Evolutionary conservation across 2,797 vertebrate genomes (phyloP), one percentile per base, ranked within the genome.

Genomic region (Rhabdomys pumilio): DNA sequence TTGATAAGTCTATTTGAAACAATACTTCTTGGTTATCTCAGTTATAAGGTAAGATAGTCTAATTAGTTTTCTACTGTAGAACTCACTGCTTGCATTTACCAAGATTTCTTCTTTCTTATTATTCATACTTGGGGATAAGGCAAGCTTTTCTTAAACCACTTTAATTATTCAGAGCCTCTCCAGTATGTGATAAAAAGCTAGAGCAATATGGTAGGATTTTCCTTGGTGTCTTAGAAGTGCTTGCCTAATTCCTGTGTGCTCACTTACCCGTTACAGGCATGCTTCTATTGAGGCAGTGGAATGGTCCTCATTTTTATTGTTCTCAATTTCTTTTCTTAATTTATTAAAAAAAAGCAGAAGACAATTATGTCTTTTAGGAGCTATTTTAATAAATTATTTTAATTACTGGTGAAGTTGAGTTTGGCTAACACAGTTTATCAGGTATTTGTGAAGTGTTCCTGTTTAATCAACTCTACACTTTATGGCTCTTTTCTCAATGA

Each of bases 1-100:
- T 95, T 99, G 97, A 99, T 99, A 98, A 99, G 99, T 98, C 98
- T 99, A 67, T 98, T 98, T 97, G 99, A 99, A 98, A 99, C 99
- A 87, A 98, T 99, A 31, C 97, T 99, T 55, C 98, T 99, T 96
- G 99, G 98, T 97, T 99, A 99, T 98, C 98, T 99, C 95, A 99
- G 99, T 97, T 99, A 99, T 96, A 99, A 99, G 99, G 99, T 99
- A 98, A 98, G 98, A 95, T 81, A 6, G 95, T 96, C 95, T 86
- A 77, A 67, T 89, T 91, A 89, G 1, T 86, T 94, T 94, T 89
- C 20, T 34, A n/a, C 80, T 82, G 31, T 55, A 82, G 76, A 87
- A 79, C 61, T 41, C 24, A 80, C 50, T 77, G n/a, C 24, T 81
- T 85, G 2, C 26, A 47, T 89, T 91, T 86, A 24, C n/a, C 4